These are phyloP conservation scores for Eurytoma adleriae DNA, from an alignment of 2,888 invertebrate genomes.

Conservation along the genomic window DNA sequence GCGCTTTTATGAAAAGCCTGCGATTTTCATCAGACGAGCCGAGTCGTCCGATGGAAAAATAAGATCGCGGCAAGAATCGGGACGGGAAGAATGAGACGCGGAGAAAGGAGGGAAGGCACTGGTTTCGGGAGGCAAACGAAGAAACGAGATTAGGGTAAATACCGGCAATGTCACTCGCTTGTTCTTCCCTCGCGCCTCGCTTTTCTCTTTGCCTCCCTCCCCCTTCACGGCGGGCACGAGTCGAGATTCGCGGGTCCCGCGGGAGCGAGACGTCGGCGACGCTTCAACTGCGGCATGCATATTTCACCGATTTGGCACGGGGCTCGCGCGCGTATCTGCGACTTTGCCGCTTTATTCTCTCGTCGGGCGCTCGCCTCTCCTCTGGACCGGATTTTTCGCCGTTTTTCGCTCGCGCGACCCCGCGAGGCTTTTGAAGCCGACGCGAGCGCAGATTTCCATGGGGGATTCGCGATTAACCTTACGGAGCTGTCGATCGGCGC, in stretches of 20 bases:
- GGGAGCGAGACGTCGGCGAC: conserved; percentile 61
- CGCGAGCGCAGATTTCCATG: conserved; percentile 54
- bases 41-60: background rate
- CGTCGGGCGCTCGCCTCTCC: conserved; percentile 47
- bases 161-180: conserved; percentile 19
- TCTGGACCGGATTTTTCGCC: conserved; percentile 4
- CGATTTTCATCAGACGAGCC: background rate
- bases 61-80: background rate
- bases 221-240: background rate
- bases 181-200: conserved; percentile 48
- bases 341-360: conserved; percentile 50
- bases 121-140: conserved; percentile 23
- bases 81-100: background rate
- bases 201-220: conserved; percentile 56
- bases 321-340: conserved; percentile 63
- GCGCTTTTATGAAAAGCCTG: no score
- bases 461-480: conserved; percentile 64
- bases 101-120: background rate
- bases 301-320: conserved; percentile 72
- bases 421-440: conserved; percentile 33
- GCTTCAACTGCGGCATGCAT: conserved; percentile 64
- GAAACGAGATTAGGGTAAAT: conserved; percentile 48
- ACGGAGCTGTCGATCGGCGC: conserved; percentile 53
- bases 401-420: conserved; percentile 18
- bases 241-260: conserved; percentile 61